Evolutionary conservation across 2,888 invertebrate species (phyloP).

Genomic region (Cosmia pyralina): DNA sequence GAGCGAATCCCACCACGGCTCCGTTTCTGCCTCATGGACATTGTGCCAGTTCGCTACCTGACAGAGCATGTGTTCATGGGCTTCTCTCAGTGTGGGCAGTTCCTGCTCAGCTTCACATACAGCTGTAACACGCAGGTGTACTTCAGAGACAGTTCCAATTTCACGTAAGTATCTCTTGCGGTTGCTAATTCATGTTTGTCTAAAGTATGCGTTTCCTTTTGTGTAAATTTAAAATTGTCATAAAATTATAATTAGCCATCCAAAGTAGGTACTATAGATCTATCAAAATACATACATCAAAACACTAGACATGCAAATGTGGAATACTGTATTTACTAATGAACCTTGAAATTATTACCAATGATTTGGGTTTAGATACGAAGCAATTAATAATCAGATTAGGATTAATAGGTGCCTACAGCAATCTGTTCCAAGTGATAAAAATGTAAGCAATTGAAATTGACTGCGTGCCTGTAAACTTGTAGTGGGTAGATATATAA

Average conservation of each 20-base stretch:
- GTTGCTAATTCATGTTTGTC: not conserved
- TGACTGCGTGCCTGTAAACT: constrained; percentile 1
- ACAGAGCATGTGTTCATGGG: constrained; percentile 97
- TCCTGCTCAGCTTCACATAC: constrained; percentile 96
- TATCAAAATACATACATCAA: not conserved
- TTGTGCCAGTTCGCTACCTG: constrained; percentile 89
- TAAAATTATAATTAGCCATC: too few relatives aligned
- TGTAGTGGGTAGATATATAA: not conserved
- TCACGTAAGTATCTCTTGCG: constrained; percentile 77
- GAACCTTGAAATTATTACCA: constrained; percentile 10
- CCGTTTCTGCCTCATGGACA: constrained; percentile 91
- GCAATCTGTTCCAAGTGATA: constrained; percentile 17
- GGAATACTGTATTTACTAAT: not conserved
- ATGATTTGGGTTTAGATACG: constrained; percentile 11
- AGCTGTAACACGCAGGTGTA: constrained; percentile 88
- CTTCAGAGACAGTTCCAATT: constrained; percentile 89
- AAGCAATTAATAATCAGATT: constrained; percentile 32
- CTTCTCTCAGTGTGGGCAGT: constrained; percentile 98
- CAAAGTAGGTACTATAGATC: not conserved
- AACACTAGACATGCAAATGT: not conserved
- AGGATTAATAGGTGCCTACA: constrained; percentile 1
- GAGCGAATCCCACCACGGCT: constrained; percentile 90
- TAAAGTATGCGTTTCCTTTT: not conserved
- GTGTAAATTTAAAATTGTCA: not conserved
- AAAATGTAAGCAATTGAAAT: constrained; percentile 1